Evolutionary conservation across 2,888 invertebrate species (phyloP), one percentile per base, ranked within the genome.

Genomic region (Lymantria dispar): DNA sequence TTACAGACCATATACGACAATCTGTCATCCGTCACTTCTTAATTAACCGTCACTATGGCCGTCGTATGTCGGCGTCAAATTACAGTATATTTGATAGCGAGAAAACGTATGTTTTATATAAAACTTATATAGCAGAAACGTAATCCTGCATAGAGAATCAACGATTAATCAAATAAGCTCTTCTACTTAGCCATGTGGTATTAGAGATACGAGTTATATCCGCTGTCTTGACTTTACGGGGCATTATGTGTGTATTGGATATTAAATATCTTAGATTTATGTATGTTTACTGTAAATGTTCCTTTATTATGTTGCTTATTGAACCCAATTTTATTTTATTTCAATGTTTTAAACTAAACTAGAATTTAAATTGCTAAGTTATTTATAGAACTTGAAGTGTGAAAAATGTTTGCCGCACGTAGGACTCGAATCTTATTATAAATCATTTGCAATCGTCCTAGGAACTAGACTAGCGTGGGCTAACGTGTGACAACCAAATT

Each of bases 1-100:
- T 61, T 56, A 58, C 47, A 40, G 49, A 45, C 48, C 54, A 48
- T 59, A 22, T 47, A 48, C 45, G 43, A 36, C 40, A 22, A 46
- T 49, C 57, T 53, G 54, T 59, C 62, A 61, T 55, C 57, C 59
- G 63, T 69, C 70, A 67, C 53, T 53, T 64, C 67, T 67, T 70
- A 67, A 71, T 71, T 71, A 67, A 50, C 62, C 54, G 46, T 55
- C 55, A 53, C 52, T 56, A 56, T 60, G 66, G 55, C 64, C 65
- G 68, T 66, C 65, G 58, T 44, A 36, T 50, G 38, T 40, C 54
- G 47, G 22, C 22, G 5, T 56, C 49, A 49, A 48, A 54, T 62
- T 51, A 48, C 42, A 43, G 46, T 45, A 47, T 5, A 22, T 5
- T 22, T 48, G 13, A n/a, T 38, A 40, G 8, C 8, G 15, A 10